These are phyloP conservation scores for Astreopora myriophthalma DNA, from an alignment of 64 coral and sea anemone species.

Conservation along the genomic window DNA sequence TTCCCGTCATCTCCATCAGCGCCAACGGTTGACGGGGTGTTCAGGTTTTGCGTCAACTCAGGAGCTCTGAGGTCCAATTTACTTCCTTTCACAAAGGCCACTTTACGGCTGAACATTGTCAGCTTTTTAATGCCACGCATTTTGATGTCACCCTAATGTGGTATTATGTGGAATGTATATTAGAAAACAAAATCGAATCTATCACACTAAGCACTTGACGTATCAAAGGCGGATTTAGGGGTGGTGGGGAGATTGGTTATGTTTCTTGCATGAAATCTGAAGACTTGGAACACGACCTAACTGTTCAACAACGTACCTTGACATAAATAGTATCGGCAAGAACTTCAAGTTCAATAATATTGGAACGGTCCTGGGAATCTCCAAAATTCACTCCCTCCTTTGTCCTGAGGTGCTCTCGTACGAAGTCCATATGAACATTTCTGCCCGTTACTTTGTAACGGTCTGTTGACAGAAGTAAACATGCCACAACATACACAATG, in stretches of 20 bases:
- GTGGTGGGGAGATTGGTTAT: no score
- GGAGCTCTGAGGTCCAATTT: slow-evolving; percentile 6
- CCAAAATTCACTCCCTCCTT: not conserved
- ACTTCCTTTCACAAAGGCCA: not conserved
- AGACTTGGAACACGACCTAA: no score
- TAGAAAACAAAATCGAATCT: no score
- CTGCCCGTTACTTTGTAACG: slow-evolving; percentile 18
- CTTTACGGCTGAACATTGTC: slow-evolving; percentile 1
- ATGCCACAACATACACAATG: not conserved
- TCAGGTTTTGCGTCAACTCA: not conserved
- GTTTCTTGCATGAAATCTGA: no score
- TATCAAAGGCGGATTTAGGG: no score
- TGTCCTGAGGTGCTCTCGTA: not conserved
- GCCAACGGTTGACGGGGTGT: not conserved
- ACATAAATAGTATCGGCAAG: slow-evolving; percentile 4
- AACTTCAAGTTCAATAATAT: slow-evolving; percentile 37
- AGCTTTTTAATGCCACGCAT: slow-evolving; percentile 10
- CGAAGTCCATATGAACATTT: slow-evolving; percentile 30
- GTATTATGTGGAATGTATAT: not conserved
- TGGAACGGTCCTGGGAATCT: not conserved
- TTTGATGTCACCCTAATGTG: not conserved
- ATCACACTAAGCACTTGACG: no score
- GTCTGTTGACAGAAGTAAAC: not conserved
- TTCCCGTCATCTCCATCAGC: slow-evolving; percentile 9
- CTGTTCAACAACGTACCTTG: not conserved